Base-by-base conservation (phyloP, 2,113 vertebrate species). In the Balaeniceps rex region DNA sequence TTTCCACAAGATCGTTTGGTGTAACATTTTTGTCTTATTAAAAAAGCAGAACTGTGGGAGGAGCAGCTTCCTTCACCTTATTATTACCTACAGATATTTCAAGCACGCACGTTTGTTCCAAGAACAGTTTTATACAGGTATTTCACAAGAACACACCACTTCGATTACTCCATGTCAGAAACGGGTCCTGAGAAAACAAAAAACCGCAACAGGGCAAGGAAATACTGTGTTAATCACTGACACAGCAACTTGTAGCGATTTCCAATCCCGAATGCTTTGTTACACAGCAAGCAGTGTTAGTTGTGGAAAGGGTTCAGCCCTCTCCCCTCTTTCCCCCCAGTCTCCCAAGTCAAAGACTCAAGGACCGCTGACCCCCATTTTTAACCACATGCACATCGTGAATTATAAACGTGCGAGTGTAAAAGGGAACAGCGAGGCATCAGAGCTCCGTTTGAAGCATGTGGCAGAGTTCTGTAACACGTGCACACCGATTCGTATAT, bases 91-190 rank as follows among this genome's bases (percentile, higher is more conserved):
- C 36, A 74, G 95, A 51, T 80, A 87, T 46, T 47, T 17, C 82
- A 95, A 87, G 84, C 92, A 66, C 17, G 31, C 78, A 63, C 11
- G 6, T 51, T 72, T 87, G 74, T 94, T 94, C 92, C 80, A 81
- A 74, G 79, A 83, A 92, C 13, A 16, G 81, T 38, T 97, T 97
- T 93, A 95, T 51, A 84, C 85, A 70, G 90, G 36, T 87, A 86
- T 89, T 95, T 95, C 87, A 77, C 90, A 95, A 90, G 80, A 94
- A 91, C 81, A 85, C 64, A 72, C 8, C 33, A 70, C 63, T 42
- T 42, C 22, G 38, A 87, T 88, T 51, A 87, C 63, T 65, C 84
- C 75, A 76, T 14, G 60, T 72, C 82, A 92, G 78, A 91, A 93
- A 58, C 72, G 87, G 69, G 72, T 60, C 90, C 92, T 65, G 70